phyloP scores from a whole-genome alignment of 2,888 invertebrate species.

The Tiphia femorata region DNA sequence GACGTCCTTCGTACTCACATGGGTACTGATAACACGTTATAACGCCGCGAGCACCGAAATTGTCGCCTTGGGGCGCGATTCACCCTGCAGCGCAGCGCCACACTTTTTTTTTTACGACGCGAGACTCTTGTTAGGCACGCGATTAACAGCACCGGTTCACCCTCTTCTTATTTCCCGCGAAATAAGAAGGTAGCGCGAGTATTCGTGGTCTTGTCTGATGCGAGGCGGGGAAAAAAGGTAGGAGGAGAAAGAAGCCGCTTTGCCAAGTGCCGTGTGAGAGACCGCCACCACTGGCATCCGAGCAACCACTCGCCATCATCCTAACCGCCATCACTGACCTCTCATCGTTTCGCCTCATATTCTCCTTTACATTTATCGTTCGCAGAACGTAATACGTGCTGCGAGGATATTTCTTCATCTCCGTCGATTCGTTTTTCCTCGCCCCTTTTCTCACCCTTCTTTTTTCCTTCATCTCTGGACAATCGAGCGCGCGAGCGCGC shows the following conservation, averaged over 20 bases:
- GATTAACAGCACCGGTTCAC: background rate
- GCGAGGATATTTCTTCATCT: background rate
- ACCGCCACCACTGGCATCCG: no score
- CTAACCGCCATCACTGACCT: no score
- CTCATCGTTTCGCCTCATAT: background rate
- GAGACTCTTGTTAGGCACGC: background rate
- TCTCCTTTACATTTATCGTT: no score
- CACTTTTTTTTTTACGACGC: background rate
- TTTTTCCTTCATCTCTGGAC: background rate
- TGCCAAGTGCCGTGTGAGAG: slow-evolving; percentile 1
- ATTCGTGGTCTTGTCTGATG: background rate
- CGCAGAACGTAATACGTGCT: background rate
- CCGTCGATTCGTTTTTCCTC: background rate
- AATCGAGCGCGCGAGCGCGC: no score
- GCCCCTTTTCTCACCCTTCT: background rate
- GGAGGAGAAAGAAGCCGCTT: background rate
- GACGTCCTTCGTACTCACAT: no score
- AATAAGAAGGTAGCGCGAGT: background rate
- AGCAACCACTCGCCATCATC: background rate
- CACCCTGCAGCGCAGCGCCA: background rate
- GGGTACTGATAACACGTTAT: no score
- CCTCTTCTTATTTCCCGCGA: background rate
- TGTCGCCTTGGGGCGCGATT: no score
- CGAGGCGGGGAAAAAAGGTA: background rate
- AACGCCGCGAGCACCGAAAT: no score